A percentile compares a stretch with the other conserved stretches of the same genome.
phyloP scores from a whole-genome alignment of 2,797 vertebrate species.

The Alosa sapidissima region DNA sequence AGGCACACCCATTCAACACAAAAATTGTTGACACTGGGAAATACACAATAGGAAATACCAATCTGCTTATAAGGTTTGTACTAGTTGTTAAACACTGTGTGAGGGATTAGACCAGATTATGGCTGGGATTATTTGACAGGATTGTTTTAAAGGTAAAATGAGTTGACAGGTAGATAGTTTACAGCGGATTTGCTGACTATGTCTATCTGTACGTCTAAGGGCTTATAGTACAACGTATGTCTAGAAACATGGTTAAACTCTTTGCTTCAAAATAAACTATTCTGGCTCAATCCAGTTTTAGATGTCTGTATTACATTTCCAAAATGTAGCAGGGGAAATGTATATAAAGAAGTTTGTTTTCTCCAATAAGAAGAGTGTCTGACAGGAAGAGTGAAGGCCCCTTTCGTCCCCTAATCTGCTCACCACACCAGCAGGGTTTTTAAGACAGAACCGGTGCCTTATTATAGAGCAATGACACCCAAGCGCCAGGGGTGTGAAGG shows the following conservation, averaged over 20 bases:
- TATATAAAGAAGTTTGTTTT: background rate
- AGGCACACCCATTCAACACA: background rate
- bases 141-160: background rate
- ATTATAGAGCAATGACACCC: background rate
- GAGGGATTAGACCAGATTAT: background rate
- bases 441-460: background rate
- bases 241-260: background rate
- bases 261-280: background rate
- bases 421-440: background rate
- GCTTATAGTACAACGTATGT: background rate
- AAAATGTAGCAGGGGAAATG: background rate
- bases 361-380: background rate
- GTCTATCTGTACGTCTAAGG: background rate
- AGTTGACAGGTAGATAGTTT: background rate
- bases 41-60: background rate
- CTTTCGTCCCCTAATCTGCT: background rate
- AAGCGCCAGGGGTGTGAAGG: background rate
- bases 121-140: background rate
- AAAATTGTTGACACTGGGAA: background rate
- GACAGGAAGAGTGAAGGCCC: background rate
- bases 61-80: background rate
- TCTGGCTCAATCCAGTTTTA: background rate
- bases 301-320: background rate
- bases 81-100: background rate
- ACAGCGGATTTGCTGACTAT: background rate